These are phyloP conservation scores for Agapornis roseicollis DNA, from an alignment of 2,113 vertebrate species.

Conservation along the genomic window DNA sequence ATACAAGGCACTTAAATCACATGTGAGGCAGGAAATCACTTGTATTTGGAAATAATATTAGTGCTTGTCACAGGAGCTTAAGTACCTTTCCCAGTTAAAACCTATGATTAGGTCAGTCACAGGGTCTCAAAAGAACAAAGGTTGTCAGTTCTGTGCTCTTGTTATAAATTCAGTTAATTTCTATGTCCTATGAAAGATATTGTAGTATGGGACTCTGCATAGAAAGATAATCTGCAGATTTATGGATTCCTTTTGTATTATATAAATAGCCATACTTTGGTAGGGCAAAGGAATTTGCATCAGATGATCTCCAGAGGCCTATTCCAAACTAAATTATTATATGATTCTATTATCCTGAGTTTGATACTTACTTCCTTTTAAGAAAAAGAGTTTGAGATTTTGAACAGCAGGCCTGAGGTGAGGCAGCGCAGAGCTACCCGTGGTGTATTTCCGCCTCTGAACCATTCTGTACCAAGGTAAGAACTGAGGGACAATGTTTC, in stretches of 20 bases:
- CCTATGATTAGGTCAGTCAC: background rate
- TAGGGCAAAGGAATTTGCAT: background rate
- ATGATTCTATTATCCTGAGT: background rate
- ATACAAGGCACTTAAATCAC: fast-evolving
- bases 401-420: background rate
- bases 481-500: background rate
- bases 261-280: background rate
- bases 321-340: background rate
- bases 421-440: fast-evolving
- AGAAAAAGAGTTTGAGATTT: background rate
- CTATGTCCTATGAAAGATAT: background rate
- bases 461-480: background rate
- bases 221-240: background rate
- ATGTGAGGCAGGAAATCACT: background rate
- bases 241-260: background rate
- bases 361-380: background rate
- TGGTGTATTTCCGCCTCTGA: background rate
- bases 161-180: background rate
- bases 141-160: background rate
- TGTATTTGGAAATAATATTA: background rate
- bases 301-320: background rate
- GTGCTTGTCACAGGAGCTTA: background rate
- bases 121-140: background rate
- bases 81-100: background rate
- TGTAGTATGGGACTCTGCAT: background rate